Conservation (phyloP, 2,113 vertebrate species). For the Bothrops jararaca region DNA sequence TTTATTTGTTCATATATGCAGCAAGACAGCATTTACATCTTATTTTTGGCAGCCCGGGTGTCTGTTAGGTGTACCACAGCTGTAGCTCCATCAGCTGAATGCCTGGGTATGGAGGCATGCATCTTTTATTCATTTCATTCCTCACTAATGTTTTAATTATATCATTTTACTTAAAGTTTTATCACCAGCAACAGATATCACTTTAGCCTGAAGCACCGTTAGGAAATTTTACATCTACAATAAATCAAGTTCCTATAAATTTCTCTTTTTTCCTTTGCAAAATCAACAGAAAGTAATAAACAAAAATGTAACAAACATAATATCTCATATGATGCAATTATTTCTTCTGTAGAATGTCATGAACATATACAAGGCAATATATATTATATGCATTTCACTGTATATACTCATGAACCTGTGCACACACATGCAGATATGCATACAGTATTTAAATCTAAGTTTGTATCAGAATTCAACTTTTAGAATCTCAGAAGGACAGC, state of each 20-base stretch:
- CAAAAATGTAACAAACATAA: slow-evolving; percentile 7
- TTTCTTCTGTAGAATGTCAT: background rate
- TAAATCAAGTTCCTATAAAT: slow-evolving; percentile 38
- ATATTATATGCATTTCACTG: background rate
- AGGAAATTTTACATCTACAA: slow-evolving; percentile 35
- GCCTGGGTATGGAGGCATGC: slow-evolving; percentile 9
- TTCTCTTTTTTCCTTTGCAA: slow-evolving; percentile 1
- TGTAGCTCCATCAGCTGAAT: slow-evolving; percentile 40
- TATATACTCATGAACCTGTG: background rate
- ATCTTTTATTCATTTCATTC: slow-evolving; percentile 46
- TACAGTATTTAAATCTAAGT: background rate
- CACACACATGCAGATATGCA: background rate
- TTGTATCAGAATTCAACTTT: background rate
- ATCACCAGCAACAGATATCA: slow-evolving; percentile 35
- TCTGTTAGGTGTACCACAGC: slow-evolving; percentile 40
- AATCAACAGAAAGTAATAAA: slow-evolving; percentile 3
- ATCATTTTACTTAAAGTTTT: slow-evolving; percentile 60
- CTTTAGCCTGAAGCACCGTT: slow-evolving; percentile 38
- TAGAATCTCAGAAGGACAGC: background rate
- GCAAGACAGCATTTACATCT: slow-evolving; percentile 49
- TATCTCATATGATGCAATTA: background rate
- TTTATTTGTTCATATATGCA: slow-evolving; percentile 59
- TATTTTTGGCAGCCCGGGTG: slow-evolving; percentile 42
- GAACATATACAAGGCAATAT: background rate
- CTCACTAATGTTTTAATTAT: slow-evolving; percentile 59